Conservation (phyloP, 2,797 vertebrate species). For the Amniataba percoides region DNA sequence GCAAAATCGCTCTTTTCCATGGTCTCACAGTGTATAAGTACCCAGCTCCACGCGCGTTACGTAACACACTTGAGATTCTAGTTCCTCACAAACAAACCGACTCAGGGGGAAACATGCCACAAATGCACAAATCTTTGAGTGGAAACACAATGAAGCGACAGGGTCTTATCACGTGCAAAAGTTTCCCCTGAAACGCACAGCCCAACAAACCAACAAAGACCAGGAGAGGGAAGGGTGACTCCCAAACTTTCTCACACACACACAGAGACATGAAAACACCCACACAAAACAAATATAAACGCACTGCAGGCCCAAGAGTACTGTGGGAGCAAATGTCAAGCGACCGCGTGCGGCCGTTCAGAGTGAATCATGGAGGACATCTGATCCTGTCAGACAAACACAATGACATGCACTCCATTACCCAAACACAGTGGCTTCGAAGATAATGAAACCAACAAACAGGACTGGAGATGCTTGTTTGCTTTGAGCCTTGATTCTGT, state of each 20-base stretch:
- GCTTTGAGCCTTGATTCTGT: slow-evolving; percentile 33
- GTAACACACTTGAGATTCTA: slow-evolving; percentile 13
- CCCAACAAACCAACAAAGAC: slow-evolving; percentile 44
- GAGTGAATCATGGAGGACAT: slow-evolving; percentile 41
- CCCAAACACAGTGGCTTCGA: slow-evolving; percentile 41
- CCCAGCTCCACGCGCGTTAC: background rate
- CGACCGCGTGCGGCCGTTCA: background rate
- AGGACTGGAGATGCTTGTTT: slow-evolving; percentile 39
- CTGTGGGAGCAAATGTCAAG: slow-evolving; percentile 16
- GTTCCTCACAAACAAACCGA: slow-evolving; percentile 3
- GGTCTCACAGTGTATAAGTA: background rate
- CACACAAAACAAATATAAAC: slow-evolving; percentile 42
- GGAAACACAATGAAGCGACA: slow-evolving; percentile 25
- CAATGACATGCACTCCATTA: slow-evolving; percentile 28
- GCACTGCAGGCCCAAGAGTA: background rate
- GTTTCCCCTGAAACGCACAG: slow-evolving; percentile 48
- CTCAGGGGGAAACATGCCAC: background rate
- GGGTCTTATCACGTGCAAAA: slow-evolving; percentile 39
- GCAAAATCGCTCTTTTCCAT: background rate
- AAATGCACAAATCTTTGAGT: slow-evolving; percentile 13
- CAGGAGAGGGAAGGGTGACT: slow-evolving; percentile 41
- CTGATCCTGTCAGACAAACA: slow-evolving; percentile 54
- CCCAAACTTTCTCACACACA: slow-evolving; percentile 25
- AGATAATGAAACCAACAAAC: slow-evolving; percentile 27
- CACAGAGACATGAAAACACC: slow-evolving; percentile 1